Conservation (phyloP, 2,888 invertebrate genomes). For the Lampropteryx suffumata region DNA sequence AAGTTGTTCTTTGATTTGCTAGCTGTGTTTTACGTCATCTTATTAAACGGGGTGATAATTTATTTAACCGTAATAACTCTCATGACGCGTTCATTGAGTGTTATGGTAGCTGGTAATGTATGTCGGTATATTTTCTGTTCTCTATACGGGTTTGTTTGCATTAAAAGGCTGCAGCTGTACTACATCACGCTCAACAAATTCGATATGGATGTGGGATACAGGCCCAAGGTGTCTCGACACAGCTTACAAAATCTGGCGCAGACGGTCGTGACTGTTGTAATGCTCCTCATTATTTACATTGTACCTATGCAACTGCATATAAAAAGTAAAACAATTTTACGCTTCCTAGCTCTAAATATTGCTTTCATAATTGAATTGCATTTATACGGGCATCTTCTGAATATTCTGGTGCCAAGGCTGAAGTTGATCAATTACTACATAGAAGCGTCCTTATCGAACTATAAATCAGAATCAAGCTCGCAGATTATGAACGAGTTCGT, state of each 20-base stretch:
- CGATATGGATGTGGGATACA: constrained; percentile 49
- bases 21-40: constrained; percentile 30
- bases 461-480: constrained; percentile 30
- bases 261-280: constrained; percentile 34
- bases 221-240: constrained; percentile 42
- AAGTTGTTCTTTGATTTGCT: constrained; percentile 32
- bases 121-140: constrained; percentile 39
- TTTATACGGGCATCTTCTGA: constrained; percentile 57
- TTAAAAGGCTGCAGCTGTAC: constrained; percentile 45
- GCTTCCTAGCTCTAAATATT: constrained; percentile 37
- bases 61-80: too few relatives aligned
- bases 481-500: constrained; percentile 41
- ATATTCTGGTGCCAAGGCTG: constrained; percentile 50
- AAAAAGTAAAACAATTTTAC: constrained; percentile 7
- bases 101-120: too few relatives aligned
- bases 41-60: neutral
- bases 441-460: constrained; percentile 45
- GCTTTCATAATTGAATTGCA: constrained; percentile 48
- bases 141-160: constrained; percentile 40
- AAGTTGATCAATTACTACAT: constrained; percentile 55
- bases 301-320: constrained; percentile 23
- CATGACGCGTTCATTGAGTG: too few relatives aligned
- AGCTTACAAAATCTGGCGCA: constrained; percentile 43
- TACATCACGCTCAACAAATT: constrained; percentile 51
- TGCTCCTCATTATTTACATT: constrained; percentile 28